A percentile compares a stretch with the other conserved stretches of the same genome.
These are phyloP conservation scores for Stichopus horrens DNA, from an alignment of 53 echinoderm and acorn worm genomes.

Conservation along the genomic window DNA sequence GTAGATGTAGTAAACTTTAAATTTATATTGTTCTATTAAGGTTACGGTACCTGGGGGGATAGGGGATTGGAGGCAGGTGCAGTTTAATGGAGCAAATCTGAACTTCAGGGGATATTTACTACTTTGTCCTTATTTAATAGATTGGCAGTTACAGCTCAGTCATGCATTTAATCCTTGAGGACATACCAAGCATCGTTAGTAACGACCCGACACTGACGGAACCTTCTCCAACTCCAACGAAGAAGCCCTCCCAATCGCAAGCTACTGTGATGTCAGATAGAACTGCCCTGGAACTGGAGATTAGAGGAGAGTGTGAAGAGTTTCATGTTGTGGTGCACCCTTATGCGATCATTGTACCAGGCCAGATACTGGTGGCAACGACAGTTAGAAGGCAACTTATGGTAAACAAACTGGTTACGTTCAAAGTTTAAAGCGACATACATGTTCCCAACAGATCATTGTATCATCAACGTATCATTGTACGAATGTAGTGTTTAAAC, in stretches of 20 bases:
- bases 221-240: neutral
- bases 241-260: conserved; percentile 18
- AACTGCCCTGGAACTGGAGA: conserved; percentile 79
- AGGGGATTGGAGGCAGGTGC: no score
- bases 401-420: conserved; percentile 39
- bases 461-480: no score
- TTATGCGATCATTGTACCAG: conserved; percentile 86
- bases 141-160: conserved; percentile 62
- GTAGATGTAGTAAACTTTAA: no score
- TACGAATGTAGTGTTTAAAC: no score
- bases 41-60: no score
- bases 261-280: conserved; percentile 48
- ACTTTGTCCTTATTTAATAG: conserved; percentile 21
- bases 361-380: conserved; percentile 73
- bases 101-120: neutral
- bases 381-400: conserved; percentile 75
- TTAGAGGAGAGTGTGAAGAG: conserved; percentile 82
- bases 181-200: conserved; percentile 47
- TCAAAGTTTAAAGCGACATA: no score
- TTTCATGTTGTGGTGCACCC: conserved; percentile 76
- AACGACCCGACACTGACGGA: neutral
- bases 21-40: no score
- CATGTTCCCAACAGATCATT: no score
- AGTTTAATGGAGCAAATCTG: no score
- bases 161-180: conserved; percentile 58